Conservation (phyloP, 2,113 vertebrate species). For the Corvus moneduloides region DNA sequence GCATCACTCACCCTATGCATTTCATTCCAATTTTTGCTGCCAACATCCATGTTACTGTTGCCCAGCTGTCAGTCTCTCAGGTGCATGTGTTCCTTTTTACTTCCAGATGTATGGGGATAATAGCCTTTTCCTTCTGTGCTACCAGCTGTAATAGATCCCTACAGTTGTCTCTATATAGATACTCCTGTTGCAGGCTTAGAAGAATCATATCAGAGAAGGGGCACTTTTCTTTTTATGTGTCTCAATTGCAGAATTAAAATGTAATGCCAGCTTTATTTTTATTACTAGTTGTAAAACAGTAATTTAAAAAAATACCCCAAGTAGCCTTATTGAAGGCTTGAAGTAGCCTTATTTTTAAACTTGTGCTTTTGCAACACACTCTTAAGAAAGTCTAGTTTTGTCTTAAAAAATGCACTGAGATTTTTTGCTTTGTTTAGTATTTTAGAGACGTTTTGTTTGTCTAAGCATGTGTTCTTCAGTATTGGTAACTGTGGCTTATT, state of each 20-base stretch:
- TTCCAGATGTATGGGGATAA: background rate
- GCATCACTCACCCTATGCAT: background rate
- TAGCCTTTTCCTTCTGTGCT: background rate
- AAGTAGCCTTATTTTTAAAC: background rate
- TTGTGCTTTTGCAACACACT: background rate
- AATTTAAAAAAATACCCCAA: background rate
- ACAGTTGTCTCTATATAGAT: background rate
- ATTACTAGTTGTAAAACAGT: background rate
- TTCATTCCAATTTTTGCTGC: background rate
- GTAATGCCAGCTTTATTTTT: background rate
- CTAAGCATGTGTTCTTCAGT: rapidly evolving
- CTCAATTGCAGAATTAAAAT: background rate
- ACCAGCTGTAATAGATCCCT: background rate
- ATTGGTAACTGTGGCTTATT: background rate
- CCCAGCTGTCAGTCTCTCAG: constrained; percentile 10
- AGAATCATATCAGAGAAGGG: background rate
- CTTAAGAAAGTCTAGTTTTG: background rate
- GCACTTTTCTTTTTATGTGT: background rate
- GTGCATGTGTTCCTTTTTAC: background rate
- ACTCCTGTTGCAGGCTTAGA: background rate
- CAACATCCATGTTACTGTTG: background rate
- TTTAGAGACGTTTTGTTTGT: background rate
- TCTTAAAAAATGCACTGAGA: background rate
- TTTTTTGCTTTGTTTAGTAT: background rate
- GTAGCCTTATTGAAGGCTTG: background rate